Evolutionary conservation across 2,113 vertebrate species (phyloP), one percentile per base, ranked within the genome.

Genomic region (Gymnobelideus leadbeateri): DNA sequence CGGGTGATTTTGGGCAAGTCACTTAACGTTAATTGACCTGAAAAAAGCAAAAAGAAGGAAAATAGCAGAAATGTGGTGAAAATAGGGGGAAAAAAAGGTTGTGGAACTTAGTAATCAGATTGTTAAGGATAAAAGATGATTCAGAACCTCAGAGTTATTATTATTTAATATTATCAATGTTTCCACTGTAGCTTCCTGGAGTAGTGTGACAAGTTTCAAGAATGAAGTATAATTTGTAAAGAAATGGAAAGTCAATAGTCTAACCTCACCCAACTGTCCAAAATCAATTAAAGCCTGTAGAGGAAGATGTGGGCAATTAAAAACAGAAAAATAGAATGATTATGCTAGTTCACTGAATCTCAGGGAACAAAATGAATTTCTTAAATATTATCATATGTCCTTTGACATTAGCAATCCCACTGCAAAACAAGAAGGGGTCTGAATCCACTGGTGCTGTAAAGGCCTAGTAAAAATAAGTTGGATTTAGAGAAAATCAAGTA

Each of bases 181-280:
- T 89, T 49, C 5, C 93, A 92, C 91, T 47, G 46, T 43, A 84
- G n/a, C 43, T 84, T 84, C 16, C 68, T 84, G 16, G 16, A 84
- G 68, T 43, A 84, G 68, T 43, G n/a, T 43, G 68, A 84, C 68
- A 84, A 43, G n/a, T 84, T 93, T 93, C 51, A 52, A 23, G 12
- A 0, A 90, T 91, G 91, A 68, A 94, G 92, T 55, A n/a, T 95
- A 91, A 96, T 91, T 96, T 95, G 52, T 94, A 31, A 31, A 92
- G 90, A 94, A 94, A 94, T 1, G 9, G 51, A 95, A 91, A 47
- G 19, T 84, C 26, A 92, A 54, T 2, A 84, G 19, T 0, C n/a
- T 89, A 16, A 84, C 31, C 37, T 91, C 37, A 51, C 0, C 37
- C 43, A 26, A 95, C 28, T 50, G 93, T 46, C 54, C 28, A 55